Evolutionary conservation across 2,113 vertebrate species (phyloP).

Genomic region (Phalacrocorax aristotelis): DNA sequence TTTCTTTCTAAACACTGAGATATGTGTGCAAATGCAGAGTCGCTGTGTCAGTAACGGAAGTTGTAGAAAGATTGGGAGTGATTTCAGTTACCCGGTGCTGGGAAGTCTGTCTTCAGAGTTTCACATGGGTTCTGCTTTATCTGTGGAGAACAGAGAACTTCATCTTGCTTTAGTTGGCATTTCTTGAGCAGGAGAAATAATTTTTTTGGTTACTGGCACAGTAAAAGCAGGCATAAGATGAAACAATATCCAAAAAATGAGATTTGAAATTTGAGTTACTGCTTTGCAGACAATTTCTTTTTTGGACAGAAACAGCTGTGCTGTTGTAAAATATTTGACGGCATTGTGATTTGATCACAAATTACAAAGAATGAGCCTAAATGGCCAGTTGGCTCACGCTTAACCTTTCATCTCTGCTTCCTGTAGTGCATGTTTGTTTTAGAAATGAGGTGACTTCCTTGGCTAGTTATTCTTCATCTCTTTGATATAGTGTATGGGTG

Average conservation of each 20-base stretch:
- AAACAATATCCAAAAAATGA: not conserved
- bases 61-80: not conserved
- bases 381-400: not conserved
- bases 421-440: not conserved
- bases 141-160: not conserved
- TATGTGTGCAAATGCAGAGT: not conserved
- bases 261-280: not conserved
- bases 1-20: not conserved
- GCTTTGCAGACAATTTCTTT: not conserved
- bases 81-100: not conserved
- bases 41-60: not conserved
- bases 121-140: not conserved
- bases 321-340: not conserved
- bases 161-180: not conserved
- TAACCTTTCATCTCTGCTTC: not conserved
- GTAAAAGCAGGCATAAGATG: not conserved
- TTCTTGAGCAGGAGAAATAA: not conserved
- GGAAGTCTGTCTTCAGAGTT: not conserved
- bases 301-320: not conserved
- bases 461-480: not conserved
- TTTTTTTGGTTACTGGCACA: not conserved
- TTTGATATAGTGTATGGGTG: fast-evolving
- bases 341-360: not conserved
- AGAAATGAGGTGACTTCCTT: not conserved
- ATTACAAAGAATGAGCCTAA: not conserved